phyloP scores from a whole-genome alignment of 2,797 vertebrate species.

The Antrozous pallidus region DNA sequence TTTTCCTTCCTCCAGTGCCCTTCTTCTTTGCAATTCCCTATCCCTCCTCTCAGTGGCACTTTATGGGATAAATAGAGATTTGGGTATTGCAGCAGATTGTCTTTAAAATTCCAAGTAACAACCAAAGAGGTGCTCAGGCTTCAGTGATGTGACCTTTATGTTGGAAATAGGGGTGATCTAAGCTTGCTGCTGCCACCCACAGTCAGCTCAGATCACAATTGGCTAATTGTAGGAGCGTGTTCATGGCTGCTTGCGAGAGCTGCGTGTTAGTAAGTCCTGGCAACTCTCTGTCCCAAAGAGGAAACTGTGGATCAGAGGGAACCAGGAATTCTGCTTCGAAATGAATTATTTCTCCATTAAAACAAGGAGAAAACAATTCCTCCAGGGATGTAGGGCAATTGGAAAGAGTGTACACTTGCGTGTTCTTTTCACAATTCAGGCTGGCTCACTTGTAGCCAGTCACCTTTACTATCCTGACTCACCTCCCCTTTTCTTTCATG shows the following conservation, averaged over 20 bases:
- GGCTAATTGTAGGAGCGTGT: not conserved
- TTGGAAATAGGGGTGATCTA: not conserved
- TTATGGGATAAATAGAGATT: not conserved
- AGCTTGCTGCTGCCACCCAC: not conserved
- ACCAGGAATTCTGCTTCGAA: not conserved
- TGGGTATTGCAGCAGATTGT: not conserved
- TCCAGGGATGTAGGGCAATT: not conserved
- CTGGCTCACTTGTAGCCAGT: not conserved
- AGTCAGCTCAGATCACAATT: not conserved
- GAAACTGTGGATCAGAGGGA: not conserved
- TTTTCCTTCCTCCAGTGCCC: not conserved
- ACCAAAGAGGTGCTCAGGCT: not conserved
- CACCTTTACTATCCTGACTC: not conserved
- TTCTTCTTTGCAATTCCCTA: not conserved
- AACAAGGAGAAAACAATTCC: not conserved
- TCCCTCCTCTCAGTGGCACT: not conserved
- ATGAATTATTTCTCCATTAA: not conserved
- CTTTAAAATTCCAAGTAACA: not conserved
- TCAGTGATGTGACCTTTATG: not conserved
- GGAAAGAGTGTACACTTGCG: not conserved
- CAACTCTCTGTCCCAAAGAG: not conserved
- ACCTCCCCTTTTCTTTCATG: not conserved
- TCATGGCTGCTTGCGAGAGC: not conserved
- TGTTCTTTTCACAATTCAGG: not conserved
- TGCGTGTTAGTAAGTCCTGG: not conserved